Conservation (phyloP, 1,140 invertebrate species). For the Cydia splendana region DNA sequence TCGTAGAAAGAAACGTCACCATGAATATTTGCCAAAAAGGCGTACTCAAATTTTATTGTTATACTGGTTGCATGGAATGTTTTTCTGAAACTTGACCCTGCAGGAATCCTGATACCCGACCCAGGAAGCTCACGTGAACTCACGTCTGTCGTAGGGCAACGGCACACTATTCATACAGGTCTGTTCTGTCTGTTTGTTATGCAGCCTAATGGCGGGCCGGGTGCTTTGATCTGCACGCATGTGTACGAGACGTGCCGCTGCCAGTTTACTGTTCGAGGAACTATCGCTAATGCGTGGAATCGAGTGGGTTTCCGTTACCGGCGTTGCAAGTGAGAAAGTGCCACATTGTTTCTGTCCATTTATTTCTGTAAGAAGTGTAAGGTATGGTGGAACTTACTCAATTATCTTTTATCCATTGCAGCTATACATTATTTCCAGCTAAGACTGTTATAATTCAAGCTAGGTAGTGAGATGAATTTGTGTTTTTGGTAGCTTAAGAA, state of each 20-base stretch:
- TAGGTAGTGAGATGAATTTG: too few species aligned
- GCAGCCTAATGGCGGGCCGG: conserved; percentile 27
- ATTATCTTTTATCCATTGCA: too few species aligned
- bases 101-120: neutral
- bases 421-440: too few species aligned
- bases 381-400: too few species aligned
- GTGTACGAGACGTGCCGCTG: conserved; percentile 21
- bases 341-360: neutral
- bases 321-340: neutral
- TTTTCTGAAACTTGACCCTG: too few species aligned
- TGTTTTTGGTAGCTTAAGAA: too few species aligned
- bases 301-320: conserved; percentile 23
- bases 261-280: conserved; percentile 17
- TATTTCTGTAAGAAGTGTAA: neutral
- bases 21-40: too few species aligned
- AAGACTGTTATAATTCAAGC: too few species aligned
- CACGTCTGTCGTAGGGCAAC: neutral
- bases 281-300: conserved; percentile 29
- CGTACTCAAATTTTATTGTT: too few species aligned
- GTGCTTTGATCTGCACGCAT: conserved; percentile 23
- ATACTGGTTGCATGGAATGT: too few species aligned
- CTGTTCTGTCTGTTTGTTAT: conserved; percentile 7
- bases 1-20: too few species aligned
- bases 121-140: neutral
- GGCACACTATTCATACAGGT: conserved; percentile 3